Percentiles rank a stretch among this genome's conserved stretches.
Evolutionary conservation across 2,797 vertebrate genomes (phyloP).

Genomic region (Hemitrygon akajei): DNA sequence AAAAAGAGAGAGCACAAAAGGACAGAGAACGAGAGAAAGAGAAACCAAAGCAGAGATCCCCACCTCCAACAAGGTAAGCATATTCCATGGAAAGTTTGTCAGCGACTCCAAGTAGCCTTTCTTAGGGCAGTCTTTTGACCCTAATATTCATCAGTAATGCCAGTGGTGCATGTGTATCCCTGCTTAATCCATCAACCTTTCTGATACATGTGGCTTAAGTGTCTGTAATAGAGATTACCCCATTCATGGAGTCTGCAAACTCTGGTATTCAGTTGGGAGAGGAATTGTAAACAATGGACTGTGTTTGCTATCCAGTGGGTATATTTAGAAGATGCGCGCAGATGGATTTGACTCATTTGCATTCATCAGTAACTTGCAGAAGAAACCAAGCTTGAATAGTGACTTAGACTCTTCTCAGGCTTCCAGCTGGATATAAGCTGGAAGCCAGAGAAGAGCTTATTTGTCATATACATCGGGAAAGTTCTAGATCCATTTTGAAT

Average conservation of each 20-base stretch:
- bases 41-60: constrained; percentile 75
- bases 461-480: too few species aligned
- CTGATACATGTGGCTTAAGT: neutral
- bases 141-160: neutral
- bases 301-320: neutral
- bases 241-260: neutral
- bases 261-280: neutral
- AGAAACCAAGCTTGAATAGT: neutral
- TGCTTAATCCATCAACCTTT: neutral
- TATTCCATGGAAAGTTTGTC: neutral
- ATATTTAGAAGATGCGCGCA: neutral
- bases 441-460: too few species aligned
- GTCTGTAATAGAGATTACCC: neutral
- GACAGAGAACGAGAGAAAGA: constrained; percentile 61
- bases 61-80: constrained; percentile 72
- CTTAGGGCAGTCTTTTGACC: neutral
- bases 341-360: neutral
- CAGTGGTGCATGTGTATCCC: neutral
- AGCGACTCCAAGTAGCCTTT: neutral
- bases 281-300: neutral
- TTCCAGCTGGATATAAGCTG: too few species aligned
- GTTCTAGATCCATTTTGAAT: too few species aligned
- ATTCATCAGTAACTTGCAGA: too few species aligned
- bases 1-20: constrained; percentile 58
- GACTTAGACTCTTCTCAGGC: too few species aligned